These are phyloP conservation scores for Sylvicapra grimmia DNA, from an alignment of 2,113 vertebrate species.

Conservation along the genomic window DNA sequence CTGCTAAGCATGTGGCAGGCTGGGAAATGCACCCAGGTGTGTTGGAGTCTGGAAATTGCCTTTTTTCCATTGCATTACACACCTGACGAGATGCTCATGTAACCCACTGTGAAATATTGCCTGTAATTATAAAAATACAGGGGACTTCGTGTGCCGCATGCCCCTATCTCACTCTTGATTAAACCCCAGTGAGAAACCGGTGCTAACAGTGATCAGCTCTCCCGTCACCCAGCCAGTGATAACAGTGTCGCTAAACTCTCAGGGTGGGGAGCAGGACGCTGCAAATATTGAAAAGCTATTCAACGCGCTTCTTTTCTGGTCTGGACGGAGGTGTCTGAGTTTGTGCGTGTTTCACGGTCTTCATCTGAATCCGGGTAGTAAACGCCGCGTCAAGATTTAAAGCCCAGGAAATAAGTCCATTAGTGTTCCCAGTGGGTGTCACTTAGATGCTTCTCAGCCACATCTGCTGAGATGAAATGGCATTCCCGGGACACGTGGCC, in stretches of 20 bases:
- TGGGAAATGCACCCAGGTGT: too few relatives aligned
- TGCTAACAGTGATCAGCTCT: accelerated
- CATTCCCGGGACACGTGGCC: not conserved
- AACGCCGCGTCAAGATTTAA: conserved; percentile 55
- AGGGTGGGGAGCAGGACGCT: not conserved
- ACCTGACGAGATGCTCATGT: accelerated
- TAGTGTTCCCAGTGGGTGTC: conserved; percentile 64
- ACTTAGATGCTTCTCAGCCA: conserved; percentile 46
- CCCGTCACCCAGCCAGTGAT: accelerated
- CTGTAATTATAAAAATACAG: not conserved
- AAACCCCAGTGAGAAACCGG: not conserved
- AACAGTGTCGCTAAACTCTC: not conserved
- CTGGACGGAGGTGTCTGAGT: conserved; percentile 60
- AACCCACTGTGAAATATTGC: not conserved
- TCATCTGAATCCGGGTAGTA: conserved; percentile 65
- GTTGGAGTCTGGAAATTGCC: not conserved
- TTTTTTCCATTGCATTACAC: not conserved
- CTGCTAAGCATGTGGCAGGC: accelerated
- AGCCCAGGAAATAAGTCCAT: conserved; percentile 70
- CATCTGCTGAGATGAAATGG: conserved; percentile 60
- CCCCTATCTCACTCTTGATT: not conserved
- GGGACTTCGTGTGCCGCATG: accelerated
- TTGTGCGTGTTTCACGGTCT: conserved; percentile 64
- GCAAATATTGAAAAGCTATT: not conserved
- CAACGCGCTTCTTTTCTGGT: not conserved